phyloP scores from a whole-genome alignment of 2,113 vertebrate species.

The Xyliphius kryptos region DNA sequence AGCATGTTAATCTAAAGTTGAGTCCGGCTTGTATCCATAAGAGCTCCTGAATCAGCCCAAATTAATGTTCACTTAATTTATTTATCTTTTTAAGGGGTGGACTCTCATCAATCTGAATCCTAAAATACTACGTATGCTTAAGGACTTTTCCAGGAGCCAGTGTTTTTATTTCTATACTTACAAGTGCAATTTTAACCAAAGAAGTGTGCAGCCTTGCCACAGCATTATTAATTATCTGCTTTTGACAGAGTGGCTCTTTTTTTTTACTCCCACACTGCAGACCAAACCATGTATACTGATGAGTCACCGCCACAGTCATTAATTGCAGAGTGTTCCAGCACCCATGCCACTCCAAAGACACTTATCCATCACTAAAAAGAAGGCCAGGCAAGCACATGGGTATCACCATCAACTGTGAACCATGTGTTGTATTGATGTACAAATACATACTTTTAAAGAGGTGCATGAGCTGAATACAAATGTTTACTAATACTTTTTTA shows the following conservation, averaged over 20 bases:
- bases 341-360: conserved; percentile 53
- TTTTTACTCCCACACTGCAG: conserved; percentile 50
- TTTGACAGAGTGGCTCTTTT: conserved; percentile 63
- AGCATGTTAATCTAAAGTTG: conserved; percentile 54
- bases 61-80: conserved; percentile 50
- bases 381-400: too few species aligned
- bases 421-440: too few species aligned
- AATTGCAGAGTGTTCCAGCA: conserved; percentile 56
- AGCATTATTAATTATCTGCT: conserved; percentile 66
- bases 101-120: conserved; percentile 66
- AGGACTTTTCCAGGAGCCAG: conserved; percentile 57
- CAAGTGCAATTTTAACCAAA: conserved; percentile 53
- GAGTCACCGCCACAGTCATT: conserved; percentile 62
- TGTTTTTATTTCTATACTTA: conserved; percentile 11
- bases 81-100: conserved; percentile 54
- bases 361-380: conserved; percentile 58
- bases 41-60: conserved; percentile 54
- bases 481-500: too few species aligned
- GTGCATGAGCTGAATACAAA: too few species aligned
- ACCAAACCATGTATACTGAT: conserved; percentile 56
- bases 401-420: too few species aligned
- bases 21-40: conserved; percentile 44
- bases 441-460: too few species aligned
- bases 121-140: conserved; percentile 50
- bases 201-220: conserved; percentile 50